A percentile compares a stretch with the other conserved stretches of the same genome.
Conservation (phyloP, 2,888 invertebrate species). For the Drosophila kanekoi region DNA sequence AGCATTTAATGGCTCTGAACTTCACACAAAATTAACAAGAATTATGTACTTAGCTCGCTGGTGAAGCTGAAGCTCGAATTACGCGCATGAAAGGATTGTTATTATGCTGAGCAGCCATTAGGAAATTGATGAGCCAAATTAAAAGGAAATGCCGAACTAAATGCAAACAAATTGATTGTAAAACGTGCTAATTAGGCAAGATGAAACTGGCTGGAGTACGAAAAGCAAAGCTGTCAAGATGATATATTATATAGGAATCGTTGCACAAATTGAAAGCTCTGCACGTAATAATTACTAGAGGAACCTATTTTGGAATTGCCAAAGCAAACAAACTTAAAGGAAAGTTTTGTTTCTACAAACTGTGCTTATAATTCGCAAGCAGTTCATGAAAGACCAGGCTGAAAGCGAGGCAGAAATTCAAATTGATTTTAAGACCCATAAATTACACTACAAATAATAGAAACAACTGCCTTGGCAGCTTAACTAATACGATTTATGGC, state of each 20-base stretch:
- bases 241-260: neutral
- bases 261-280: neutral
- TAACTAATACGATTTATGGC: constrained; percentile 38
- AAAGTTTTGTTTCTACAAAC: neutral
- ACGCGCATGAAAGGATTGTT: constrained; percentile 61
- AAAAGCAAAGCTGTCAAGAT: neutral
- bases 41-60: constrained; percentile 46
- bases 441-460: neutral
- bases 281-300: neutral
- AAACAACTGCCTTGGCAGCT: constrained; percentile 5
- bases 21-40: constrained; percentile 60
- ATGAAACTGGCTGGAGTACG: neutral
- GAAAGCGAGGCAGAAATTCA: neutral
- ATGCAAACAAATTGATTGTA: constrained; percentile 32
- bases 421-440: neutral
- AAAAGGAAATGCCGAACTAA: constrained; percentile 33
- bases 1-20: constrained; percentile 36
- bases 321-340: too few relatives aligned
- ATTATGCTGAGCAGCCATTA: constrained; percentile 45
- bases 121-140: constrained; percentile 67
- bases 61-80: constrained; percentile 34
- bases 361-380: constrained; percentile 5
- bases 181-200: constrained; percentile 2
- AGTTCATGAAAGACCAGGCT: neutral
- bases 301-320: too few relatives aligned